Percentiles rank a stretch among this genome's conserved stretches.
phyloP scores from a whole-genome alignment of 2,113 vertebrate species.

The Eidolon helvum region DNA sequence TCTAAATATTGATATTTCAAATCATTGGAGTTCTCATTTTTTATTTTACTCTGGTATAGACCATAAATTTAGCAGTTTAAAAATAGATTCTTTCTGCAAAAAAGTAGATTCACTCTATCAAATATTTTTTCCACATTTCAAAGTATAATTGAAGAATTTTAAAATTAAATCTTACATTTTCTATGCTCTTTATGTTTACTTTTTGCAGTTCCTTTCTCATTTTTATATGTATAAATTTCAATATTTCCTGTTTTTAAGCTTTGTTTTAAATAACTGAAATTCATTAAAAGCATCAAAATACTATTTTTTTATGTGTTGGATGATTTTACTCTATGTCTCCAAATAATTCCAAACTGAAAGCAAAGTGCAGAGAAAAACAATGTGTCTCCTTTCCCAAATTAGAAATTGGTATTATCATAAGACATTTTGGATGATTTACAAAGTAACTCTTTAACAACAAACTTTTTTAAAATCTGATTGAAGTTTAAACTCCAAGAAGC shows the following conservation, averaged over 20 bases:
- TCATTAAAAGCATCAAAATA: neutral
- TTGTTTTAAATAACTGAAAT: neutral
- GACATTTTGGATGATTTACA: neutral
- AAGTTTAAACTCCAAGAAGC: neutral
- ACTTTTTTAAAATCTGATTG: neutral
- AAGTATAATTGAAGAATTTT: neutral
- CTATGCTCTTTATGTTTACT: neutral
- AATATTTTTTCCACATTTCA: neutral
- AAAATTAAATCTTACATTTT: neutral
- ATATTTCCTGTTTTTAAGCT: neutral
- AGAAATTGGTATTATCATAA: neutral
- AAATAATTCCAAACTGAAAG: neutral
- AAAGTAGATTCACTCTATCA: neutral
- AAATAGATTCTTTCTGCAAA: neutral
- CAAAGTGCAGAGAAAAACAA: neutral
- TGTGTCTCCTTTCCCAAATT: neutral
- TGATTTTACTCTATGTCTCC: neutral
- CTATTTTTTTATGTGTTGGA: neutral
- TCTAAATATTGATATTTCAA: neutral
- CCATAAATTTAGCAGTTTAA: neutral
- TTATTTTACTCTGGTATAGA: neutral
- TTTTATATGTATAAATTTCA: neutral
- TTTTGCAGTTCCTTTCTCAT: neutral
- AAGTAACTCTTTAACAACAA: neutral
- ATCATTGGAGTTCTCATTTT: neutral